A percentile compares a stretch with the other conserved stretches of the same genome.
phyloP scores from a whole-genome alignment of 2,113 vertebrate species.

The Saimiri boliviensis region DNA sequence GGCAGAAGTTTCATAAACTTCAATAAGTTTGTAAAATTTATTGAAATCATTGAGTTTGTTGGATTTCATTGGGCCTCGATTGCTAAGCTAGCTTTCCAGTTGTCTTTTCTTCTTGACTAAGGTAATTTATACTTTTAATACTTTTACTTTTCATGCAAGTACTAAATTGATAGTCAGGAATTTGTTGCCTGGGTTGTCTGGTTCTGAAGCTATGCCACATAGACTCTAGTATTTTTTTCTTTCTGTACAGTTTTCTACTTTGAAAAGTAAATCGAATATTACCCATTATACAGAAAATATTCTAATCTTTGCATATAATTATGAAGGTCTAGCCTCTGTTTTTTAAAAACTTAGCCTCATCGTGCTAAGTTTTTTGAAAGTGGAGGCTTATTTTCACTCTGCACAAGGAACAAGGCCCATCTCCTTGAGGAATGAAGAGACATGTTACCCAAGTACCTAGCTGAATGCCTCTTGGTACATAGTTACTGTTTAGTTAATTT shows the following conservation, averaged over 20 bases:
- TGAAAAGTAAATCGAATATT: neutral
- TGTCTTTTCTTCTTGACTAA: neutral
- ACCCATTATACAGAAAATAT: neutral
- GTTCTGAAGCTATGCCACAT: neutral
- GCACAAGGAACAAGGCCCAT: neutral
- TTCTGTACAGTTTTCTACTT: constrained; percentile 4
- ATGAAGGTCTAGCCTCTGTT: neutral
- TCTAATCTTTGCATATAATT: neutral
- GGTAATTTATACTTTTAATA: neutral
- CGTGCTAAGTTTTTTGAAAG: neutral
- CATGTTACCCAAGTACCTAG: neutral
- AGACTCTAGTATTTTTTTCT: neutral
- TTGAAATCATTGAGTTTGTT: neutral
- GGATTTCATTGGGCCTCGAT: neutral
- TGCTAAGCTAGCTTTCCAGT: neutral
- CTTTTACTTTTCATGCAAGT: neutral
- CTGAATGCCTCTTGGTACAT: neutral
- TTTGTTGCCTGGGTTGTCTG: neutral
- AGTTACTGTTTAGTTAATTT: neutral
- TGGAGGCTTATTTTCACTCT: neutral
- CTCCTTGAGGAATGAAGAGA: neutral
- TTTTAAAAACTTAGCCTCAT: neutral
- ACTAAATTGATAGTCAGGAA: neutral
- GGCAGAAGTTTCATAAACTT: too few relatives aligned
- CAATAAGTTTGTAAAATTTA: neutral